Base-by-base conservation (phyloP, 2,797 vertebrate genomes). In the Cryptoblepharus egeriae region DNA sequence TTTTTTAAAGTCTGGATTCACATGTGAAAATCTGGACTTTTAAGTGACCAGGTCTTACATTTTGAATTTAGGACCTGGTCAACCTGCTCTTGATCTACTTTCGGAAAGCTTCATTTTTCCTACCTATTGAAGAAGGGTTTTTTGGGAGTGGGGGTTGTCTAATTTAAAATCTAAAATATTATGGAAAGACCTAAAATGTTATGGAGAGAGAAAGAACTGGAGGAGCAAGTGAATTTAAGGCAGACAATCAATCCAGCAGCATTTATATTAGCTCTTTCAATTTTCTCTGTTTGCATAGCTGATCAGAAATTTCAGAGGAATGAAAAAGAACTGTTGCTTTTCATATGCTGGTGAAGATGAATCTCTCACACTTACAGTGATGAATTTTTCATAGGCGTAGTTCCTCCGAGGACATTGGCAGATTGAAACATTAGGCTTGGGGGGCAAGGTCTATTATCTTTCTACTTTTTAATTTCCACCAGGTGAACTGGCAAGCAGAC, bases 241-340 rank as follows among this genome's bases (percentile, higher is more conserved):
- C 1, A 49, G 22, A 0, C 24, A 0, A 11, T 0, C 1, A 57
- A 37, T 0, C 10, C 37, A 32, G 1, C 8, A 64, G 63, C 4
- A 32, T 73, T 82, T 4, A 2, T 45, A 1, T 26, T 0, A 0
- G 1, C 32, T 13, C 28, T 1, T 30, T 3, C 20, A 16, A n/a
- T 28, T 75, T 35, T 22, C 24, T 55, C 52, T 73, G 67, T 30
- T 74, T 52, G 28, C 64, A 37, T 74, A 35, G 61, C 32, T 1
- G n/a, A 37, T 77, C 79, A 28, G 0, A 69, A 39, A 55, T 77
- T 64, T 55, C 18, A 1, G 28, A 45, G 37, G 35, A 20, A 77
- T 30, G 9, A 24, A 58, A 52, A 82, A 58, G 0, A 30, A 13
- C 11, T 0, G 0, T 28, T 45, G 72, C 52, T 61, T 45, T 45